Conservation (phyloP, 2,888 invertebrate genomes). For the Linnaemya tessellans region DNA sequence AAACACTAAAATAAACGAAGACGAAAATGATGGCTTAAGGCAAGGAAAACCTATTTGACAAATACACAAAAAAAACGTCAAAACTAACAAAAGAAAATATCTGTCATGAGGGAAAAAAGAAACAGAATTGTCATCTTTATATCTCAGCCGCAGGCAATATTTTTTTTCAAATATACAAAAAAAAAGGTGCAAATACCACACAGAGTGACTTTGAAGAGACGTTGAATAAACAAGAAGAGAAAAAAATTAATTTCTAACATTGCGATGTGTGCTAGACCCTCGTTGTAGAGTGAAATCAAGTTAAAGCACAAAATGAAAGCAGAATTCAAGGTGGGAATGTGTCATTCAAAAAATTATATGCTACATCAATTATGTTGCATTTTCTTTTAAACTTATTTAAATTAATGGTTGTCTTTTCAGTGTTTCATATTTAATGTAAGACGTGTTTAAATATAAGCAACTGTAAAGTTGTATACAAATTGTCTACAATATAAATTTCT, state of each 20-base stretch:
- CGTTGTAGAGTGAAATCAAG: background rate
- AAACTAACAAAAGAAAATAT: conserved; percentile 39
- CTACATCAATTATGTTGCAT: background rate
- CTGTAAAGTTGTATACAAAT: too few species aligned
- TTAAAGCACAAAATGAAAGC: background rate
- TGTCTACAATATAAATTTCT: too few species aligned
- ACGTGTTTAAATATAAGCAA: too few species aligned
- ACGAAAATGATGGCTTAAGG: conserved; percentile 28
- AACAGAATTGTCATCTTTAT: conserved; percentile 27
- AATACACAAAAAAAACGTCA: conserved; percentile 36
- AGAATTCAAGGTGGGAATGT: background rate
- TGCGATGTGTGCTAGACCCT: background rate
- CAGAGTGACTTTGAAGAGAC: conserved; percentile 39
- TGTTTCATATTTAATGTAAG: too few species aligned
- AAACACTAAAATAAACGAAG: conserved; percentile 17
- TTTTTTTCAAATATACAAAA: background rate
- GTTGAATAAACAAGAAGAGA: background rate
- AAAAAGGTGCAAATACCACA: conserved; percentile 62
- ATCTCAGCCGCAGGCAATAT: conserved; percentile 5
- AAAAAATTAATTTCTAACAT: background rate
- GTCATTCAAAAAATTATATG: background rate
- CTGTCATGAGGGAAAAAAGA: background rate
- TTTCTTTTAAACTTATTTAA: background rate
- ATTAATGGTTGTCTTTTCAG: background rate
- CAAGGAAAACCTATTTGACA: conserved; percentile 33